Evolutionary conservation across 2,113 vertebrate species (phyloP).

Genomic region (Eublepharis macularius): DNA sequence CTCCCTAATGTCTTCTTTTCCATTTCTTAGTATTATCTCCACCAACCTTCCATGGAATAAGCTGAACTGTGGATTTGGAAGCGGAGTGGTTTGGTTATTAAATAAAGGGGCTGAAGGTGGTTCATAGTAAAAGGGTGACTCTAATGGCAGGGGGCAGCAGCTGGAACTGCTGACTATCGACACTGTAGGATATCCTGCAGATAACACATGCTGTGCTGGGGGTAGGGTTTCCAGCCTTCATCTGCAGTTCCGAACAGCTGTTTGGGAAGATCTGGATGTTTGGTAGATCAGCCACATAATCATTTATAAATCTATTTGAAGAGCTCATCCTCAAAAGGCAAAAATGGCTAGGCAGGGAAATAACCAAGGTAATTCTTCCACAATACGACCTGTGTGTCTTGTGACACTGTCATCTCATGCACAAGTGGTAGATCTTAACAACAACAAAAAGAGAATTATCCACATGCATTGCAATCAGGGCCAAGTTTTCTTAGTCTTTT

Average conservation of each 20-base stretch:
- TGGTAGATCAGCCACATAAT: not conserved
- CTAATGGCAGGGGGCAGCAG: not conserved
- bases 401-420: conserved; percentile 2
- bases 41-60: not conserved
- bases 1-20: not conserved
- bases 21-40: not conserved
- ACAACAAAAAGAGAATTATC: not conserved
- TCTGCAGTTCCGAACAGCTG: not conserved
- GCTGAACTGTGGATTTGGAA: not conserved
- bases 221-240: not conserved
- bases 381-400: not conserved
- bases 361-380: not conserved
- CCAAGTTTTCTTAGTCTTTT: not conserved
- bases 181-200: not conserved
- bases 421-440: not conserved
- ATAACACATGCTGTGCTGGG: not conserved
- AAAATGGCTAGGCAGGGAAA: not conserved
- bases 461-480: not conserved
- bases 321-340: conserved; percentile 5
- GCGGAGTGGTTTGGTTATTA: no score
- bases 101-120: not conserved
- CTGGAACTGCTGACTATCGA: not conserved
- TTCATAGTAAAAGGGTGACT: not conserved
- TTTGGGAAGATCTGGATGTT: conserved; percentile 9
- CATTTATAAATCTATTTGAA: not conserved